Evolutionary conservation across 2,888 invertebrate species (phyloP).

Genomic region (Globia sparganii): DNA sequence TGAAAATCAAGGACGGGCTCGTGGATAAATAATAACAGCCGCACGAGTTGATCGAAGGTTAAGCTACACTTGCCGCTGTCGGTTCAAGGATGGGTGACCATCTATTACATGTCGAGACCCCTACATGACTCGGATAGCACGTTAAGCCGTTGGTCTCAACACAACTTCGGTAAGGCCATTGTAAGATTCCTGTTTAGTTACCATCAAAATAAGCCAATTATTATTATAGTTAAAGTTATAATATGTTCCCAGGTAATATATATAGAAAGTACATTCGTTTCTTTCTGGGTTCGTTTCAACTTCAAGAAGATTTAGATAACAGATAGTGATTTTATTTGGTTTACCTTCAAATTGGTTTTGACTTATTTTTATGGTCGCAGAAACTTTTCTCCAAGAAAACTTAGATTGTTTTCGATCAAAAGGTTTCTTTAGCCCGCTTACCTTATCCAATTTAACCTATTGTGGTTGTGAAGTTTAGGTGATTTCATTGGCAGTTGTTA

Average conservation of each 20-base stretch:
- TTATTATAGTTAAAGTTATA: conserved; percentile 56
- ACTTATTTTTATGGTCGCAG: conserved; percentile 16
- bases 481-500: neutral
- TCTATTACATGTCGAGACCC: neutral
- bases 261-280: conserved; percentile 17
- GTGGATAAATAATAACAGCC: neutral
- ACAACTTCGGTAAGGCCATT: conserved; percentile 16
- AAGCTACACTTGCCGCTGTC: neutral
- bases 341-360: conserved; percentile 25
- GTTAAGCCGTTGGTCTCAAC: neutral
- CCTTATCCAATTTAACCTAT: neutral
- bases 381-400: neutral
- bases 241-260: conserved; percentile 31
- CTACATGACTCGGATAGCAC: neutral
- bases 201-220: conserved; percentile 63
- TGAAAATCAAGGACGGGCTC: neutral
- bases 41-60: neutral
- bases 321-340: conserved; percentile 11
- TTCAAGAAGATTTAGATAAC: conserved; percentile 23
- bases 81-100: neutral
- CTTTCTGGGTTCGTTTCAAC: conserved; percentile 7
- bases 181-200: conserved; percentile 53
- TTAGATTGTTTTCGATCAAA: neutral
- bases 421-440: no score
- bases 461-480: neutral